Evolutionary conservation across 1,140 invertebrate species (phyloP), one percentile per base, ranked within the genome.

Genomic region (Drosophila subpulchrella): DNA sequence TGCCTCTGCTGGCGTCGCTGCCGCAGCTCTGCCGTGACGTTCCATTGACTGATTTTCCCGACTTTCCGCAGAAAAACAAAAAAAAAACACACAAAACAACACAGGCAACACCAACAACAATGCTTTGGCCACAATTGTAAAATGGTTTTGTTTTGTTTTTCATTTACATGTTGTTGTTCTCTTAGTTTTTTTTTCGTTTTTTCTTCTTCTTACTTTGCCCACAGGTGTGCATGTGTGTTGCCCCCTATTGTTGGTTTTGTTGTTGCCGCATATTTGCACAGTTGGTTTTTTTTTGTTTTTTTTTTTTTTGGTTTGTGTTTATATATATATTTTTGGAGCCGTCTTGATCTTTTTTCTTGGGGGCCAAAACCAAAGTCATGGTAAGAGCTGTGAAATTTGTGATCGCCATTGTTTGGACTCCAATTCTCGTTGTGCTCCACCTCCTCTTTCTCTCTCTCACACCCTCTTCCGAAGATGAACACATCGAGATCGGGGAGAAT

Each of bases 41-140:
- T 88, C 83, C 83, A 88, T 80, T 88, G 75, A 83, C 79, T 88
- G 84, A 83, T 67, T 88, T 81, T 85, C 46, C 65, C 71, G 59
- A 77, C 79, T 80, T 65, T 65, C 71, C 61, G 44, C 75, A 57
- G 65, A 56, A 71, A 81, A 30, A 41, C 59, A 44, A 41, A 48
- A 77, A 20, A 55, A 72, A 27, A 20, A 34, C 41, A 34, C 7
- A 30, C 34, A 39, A 36, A 34, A 53, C 34, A 59, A 44, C 46
- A 78, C 41, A 67, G 56, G 11, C 51, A 80, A 66, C 56, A 79
- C 47, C 73, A 81, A 58, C 36, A 71, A 66, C 30, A 71, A 56
- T 39, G 51, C 66, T 56, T 63, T 77, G 59, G 65, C 65, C 61
- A 68, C 65, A 68, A 86, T 86, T 86, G 82, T 81, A 79, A 75